Evolutionary conservation across 2,113 vertebrate genomes (phyloP).

Genomic region (Clarias gariepinus): DNA sequence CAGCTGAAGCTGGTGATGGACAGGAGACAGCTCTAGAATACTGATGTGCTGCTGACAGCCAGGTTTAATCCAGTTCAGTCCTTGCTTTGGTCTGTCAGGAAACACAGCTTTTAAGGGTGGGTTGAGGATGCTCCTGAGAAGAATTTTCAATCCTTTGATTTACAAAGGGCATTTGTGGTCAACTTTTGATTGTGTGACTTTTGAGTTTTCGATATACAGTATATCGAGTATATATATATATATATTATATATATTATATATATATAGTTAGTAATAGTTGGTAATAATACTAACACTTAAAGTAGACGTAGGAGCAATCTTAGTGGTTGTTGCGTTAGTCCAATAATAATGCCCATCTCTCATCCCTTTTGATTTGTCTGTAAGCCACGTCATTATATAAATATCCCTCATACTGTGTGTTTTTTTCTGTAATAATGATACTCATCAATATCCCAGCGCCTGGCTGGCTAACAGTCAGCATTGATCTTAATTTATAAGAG

Average conservation of each 20-base stretch:
- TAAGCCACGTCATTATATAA: neutral
- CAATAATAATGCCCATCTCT: neutral
- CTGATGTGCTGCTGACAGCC: constrained; percentile 7
- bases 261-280: too few relatives aligned
- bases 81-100: constrained; percentile 19
- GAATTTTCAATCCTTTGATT: neutral
- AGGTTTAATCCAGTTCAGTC: constrained; percentile 5
- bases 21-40: constrained; percentile 11
- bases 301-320: too few relatives aligned
- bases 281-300: too few relatives aligned
- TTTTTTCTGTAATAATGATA: neutral
- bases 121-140: neutral
- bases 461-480: neutral
- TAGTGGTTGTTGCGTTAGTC: neutral
- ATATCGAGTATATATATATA: too few relatives aligned
- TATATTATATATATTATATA: too few relatives aligned
- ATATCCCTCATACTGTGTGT: neutral
- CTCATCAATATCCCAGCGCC: neutral
- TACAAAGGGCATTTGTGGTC: neutral
- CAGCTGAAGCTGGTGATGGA: constrained; percentile 21
- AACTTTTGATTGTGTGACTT: too few relatives aligned
- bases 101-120: neutral
- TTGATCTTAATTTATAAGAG: neutral
- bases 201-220: too few relatives aligned
- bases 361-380: neutral